phyloP scores from a whole-genome alignment of 1,140 invertebrate species.

The Proales similis region DNA sequence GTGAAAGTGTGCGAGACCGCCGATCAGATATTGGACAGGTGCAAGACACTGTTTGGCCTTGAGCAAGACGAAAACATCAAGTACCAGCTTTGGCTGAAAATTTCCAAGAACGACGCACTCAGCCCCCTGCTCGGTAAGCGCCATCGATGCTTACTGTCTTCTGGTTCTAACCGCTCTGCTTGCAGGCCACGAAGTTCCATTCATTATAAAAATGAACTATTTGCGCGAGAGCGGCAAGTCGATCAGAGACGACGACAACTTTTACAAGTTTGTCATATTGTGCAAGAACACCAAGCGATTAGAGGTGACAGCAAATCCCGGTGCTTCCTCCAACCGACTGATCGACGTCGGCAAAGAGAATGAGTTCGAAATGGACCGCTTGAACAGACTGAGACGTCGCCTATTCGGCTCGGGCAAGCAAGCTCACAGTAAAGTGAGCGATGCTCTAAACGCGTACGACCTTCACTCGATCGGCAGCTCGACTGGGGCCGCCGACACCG shows the following conservation, averaged over 20 bases:
- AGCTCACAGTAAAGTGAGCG: too few relatives aligned
- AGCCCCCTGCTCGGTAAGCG: constrained; percentile 25
- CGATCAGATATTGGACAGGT: not conserved
- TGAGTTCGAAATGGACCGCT: too few relatives aligned
- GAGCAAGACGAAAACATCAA: not conserved
- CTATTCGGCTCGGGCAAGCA: too few relatives aligned
- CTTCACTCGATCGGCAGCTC: too few relatives aligned
- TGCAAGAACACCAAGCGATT: constrained; percentile 13
- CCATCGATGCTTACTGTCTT: constrained; percentile 4
- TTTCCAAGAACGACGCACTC: constrained; percentile 12
- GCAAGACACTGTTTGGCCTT: constrained; percentile 21
- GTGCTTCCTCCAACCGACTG: too few relatives aligned
- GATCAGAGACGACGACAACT: constrained; percentile 13
- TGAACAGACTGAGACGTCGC: too few relatives aligned
- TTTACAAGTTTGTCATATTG: constrained; percentile 21
- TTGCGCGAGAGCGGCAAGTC: constrained; percentile 5
- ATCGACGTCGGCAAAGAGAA: too few relatives aligned
- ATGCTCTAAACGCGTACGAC: too few relatives aligned
- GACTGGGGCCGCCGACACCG: too few relatives aligned
- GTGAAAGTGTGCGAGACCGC: constrained; percentile 26
- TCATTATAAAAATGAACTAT: constrained; percentile 28
- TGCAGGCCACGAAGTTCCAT: constrained; percentile 33
- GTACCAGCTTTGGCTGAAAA: constrained; percentile 30
- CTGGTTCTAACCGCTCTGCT: constrained; percentile 1
- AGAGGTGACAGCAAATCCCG: too few relatives aligned